These are phyloP conservation scores for Portunus trituberculatus DNA, from an alignment of 1,140 invertebrate species.

Conservation along the genomic window DNA sequence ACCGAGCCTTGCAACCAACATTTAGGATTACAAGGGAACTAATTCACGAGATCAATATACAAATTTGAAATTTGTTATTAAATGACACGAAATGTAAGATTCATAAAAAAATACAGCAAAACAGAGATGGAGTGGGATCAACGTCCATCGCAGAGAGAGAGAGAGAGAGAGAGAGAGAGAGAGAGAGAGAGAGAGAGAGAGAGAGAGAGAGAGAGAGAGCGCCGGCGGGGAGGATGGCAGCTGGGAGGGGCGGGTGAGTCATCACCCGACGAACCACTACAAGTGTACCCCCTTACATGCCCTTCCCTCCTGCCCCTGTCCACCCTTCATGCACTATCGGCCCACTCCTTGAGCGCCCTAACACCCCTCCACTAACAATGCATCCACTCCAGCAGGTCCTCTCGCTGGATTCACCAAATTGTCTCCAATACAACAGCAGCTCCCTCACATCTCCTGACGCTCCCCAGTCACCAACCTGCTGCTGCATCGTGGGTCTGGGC, in stretches of 20 bases:
- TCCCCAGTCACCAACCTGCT: no score
- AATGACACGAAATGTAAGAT: no score
- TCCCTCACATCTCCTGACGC: no score
- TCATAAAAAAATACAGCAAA: no score
- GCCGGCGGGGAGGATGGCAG: neutral
- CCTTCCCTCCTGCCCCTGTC: neutral
- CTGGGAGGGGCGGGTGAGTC: neutral
- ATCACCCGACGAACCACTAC: constrained; percentile 17
- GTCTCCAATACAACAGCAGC: neutral
- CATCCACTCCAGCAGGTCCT: neutral
- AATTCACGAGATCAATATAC: no score
- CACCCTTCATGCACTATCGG: neutral
- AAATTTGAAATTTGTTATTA: no score
- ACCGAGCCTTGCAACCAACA: neutral
- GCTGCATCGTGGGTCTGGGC: no score
- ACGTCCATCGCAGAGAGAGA: no score
- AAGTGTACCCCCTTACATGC: neutral
- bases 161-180: neutral
- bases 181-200: neutral
- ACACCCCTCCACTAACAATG: constrained; percentile 13
- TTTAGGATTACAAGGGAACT: neutral
- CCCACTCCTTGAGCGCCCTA: neutral
- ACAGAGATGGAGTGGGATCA: no score
- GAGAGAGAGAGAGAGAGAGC: neutral
- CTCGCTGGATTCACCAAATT: neutral